Percentiles rank a stretch among this genome's conserved stretches.
phyloP scores from a whole-genome alignment of 37 sponge, comb jelly and placozoan species.

The Amphimedon queenslandica region DNA sequence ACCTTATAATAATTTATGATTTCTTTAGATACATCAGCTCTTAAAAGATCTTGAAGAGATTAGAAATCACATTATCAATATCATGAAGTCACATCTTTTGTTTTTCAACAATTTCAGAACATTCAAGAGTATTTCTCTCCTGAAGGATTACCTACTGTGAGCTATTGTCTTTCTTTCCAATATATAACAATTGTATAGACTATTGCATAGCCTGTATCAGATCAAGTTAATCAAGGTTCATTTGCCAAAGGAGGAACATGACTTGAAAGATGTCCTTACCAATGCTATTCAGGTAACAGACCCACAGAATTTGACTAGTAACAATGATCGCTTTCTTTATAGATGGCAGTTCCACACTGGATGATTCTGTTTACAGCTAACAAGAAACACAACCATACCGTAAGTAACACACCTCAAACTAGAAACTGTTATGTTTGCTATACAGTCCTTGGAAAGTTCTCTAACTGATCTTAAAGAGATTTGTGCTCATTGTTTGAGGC shows the following conservation, averaged over 20 bases:
- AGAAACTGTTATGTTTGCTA: background rate
- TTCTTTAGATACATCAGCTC: conserved; percentile 12
- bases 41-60: conserved; percentile 17
- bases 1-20: too few species aligned
- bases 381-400: background rate
- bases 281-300: conserved; percentile 2
- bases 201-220: too few species aligned
- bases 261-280: background rate
- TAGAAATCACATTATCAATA: background rate
- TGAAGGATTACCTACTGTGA: too few species aligned
- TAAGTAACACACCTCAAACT: background rate
- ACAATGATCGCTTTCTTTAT: background rate
- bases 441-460: conserved; percentile 8
- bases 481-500: conserved; percentile 12
- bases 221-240: too few species aligned
- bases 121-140: too few species aligned
- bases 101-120: conserved; percentile 25
- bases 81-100: conserved; percentile 36
- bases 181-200: too few species aligned
- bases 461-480: conserved; percentile 22
- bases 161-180: too few species aligned
- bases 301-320: background rate
- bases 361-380: background rate
- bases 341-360: conserved; percentile 3
- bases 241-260: background rate